phyloP scores from a whole-genome alignment of 37 sponge, comb jelly and placozoan species.

The Aplysina aerophoba region DNA sequence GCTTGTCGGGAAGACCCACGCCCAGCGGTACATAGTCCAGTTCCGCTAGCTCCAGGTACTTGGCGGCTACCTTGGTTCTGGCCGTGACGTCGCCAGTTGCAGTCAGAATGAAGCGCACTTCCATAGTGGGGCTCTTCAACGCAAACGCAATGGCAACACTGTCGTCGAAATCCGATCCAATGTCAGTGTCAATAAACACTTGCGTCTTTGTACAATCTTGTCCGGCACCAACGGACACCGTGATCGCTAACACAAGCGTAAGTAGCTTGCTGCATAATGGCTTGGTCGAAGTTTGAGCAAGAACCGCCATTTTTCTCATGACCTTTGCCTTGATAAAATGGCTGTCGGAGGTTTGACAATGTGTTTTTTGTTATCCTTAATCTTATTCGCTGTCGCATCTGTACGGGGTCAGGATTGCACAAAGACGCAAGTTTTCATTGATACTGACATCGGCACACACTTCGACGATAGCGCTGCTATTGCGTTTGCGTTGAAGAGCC shows the following conservation, averaged over 20 bases:
- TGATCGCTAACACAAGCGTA: neutral
- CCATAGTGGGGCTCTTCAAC: constrained; percentile 44
- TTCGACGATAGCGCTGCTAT: constrained; percentile 78
- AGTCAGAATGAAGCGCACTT: constrained; percentile 72
- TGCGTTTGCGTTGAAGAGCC: constrained; percentile 54
- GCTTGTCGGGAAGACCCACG: constrained; percentile 49
- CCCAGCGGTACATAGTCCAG: constrained; percentile 76
- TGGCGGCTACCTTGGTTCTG: constrained; percentile 65
- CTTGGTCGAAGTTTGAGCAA: too few species aligned
- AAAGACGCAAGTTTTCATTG: constrained; percentile 71
- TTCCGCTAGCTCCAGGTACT: constrained; percentile 51
- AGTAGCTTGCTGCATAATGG: neutral
- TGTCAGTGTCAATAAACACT: constrained; percentile 88
- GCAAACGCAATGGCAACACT: constrained; percentile 68
- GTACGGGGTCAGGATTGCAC: neutral
- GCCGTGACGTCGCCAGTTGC: constrained; percentile 68
- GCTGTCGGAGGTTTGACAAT: too few species aligned
- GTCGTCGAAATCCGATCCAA: constrained; percentile 76
- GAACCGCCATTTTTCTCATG: too few species aligned
- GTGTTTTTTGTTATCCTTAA: too few species aligned
- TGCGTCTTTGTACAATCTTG: constrained; percentile 28
- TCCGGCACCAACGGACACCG: neutral
- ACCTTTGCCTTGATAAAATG: too few species aligned
- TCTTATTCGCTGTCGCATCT: too few species aligned
- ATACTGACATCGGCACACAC: constrained; percentile 79